A percentile compares a stretch with the other conserved stretches of the same genome.
Evolutionary conservation across 1,140 invertebrate species (phyloP).

Genomic region (Chymomyza costata): DNA sequence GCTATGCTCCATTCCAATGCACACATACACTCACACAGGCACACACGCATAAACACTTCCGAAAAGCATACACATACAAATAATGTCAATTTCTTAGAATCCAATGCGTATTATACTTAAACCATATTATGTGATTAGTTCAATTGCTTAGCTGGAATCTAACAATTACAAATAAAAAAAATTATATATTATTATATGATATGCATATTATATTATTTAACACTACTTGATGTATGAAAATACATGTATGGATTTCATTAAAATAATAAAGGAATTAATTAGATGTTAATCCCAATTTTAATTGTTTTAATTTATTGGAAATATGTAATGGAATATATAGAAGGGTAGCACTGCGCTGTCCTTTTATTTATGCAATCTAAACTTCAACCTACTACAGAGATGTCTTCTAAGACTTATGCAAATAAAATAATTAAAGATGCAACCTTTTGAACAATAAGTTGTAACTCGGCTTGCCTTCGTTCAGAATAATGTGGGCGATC

Average conservation of each 20-base stretch:
- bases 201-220: constrained; percentile 62
- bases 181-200: constrained; percentile 11
- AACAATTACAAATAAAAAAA: constrained; percentile 31
- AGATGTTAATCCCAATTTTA: too few species aligned
- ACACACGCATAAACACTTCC: constrained; percentile 17
- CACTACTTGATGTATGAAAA: constrained; percentile 27
- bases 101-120: constrained; percentile 64
- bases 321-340: too few species aligned
- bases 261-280: constrained; percentile 64
- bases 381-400: too few species aligned
- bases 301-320: too few species aligned
- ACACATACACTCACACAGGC: constrained; percentile 21
- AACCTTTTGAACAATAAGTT: too few species aligned
- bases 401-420: too few species aligned
- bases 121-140: constrained; percentile 72
- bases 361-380: too few species aligned
- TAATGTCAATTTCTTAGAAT: constrained; percentile 68
- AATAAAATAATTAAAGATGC: too few species aligned
- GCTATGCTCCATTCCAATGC: constrained; percentile 29
- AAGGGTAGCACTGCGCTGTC: too few species aligned
- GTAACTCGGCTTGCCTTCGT: too few species aligned
- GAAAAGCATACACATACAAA: constrained; percentile 40
- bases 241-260: constrained; percentile 58
- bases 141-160: constrained; percentile 55
- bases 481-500: too few species aligned